A percentile compares a stretch with the other conserved stretches of the same genome.
Conservation (phyloP, 2,888 invertebrate species). For the Metallyticus violacea region DNA sequence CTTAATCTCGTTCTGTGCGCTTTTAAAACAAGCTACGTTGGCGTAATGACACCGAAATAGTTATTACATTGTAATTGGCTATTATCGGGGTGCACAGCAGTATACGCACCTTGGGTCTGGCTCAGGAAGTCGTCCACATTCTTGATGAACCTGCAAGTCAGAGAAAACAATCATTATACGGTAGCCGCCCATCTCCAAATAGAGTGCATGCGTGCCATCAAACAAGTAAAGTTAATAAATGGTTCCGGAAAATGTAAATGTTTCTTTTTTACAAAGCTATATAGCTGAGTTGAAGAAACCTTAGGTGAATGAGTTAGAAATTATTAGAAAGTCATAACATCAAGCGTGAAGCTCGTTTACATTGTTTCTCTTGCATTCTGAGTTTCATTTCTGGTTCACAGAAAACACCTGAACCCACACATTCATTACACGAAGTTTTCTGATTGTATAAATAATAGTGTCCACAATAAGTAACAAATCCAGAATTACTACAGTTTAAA, state of each 20-base stretch:
- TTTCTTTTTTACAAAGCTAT: background rate
- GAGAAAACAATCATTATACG: background rate
- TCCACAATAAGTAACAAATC: too few relatives aligned
- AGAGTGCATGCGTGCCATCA: background rate
- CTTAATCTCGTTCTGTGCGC: background rate
- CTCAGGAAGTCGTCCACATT: conserved; percentile 13
- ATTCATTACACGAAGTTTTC: too few relatives aligned
- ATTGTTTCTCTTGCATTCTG: too few relatives aligned
- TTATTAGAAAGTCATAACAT: too few relatives aligned
- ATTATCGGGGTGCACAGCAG: background rate
- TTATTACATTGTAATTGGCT: background rate
- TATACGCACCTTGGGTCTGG: background rate
- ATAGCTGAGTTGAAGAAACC: background rate
- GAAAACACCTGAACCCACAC: too few relatives aligned
- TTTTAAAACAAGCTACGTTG: conserved; percentile 1
- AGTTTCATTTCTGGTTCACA: too few relatives aligned
- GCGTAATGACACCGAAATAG: conserved; percentile 6
- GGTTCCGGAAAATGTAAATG: background rate
- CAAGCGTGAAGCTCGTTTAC: too few relatives aligned
- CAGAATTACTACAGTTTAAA: too few relatives aligned
- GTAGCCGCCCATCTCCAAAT: background rate
- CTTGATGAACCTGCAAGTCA: conserved; percentile 11
- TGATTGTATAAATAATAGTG: too few relatives aligned
- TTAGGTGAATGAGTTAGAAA: too few relatives aligned
- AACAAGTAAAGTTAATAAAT: background rate